phyloP scores from a whole-genome alignment of 2,888 invertebrate genomes.

The Cataglyphis albicans region DNA sequence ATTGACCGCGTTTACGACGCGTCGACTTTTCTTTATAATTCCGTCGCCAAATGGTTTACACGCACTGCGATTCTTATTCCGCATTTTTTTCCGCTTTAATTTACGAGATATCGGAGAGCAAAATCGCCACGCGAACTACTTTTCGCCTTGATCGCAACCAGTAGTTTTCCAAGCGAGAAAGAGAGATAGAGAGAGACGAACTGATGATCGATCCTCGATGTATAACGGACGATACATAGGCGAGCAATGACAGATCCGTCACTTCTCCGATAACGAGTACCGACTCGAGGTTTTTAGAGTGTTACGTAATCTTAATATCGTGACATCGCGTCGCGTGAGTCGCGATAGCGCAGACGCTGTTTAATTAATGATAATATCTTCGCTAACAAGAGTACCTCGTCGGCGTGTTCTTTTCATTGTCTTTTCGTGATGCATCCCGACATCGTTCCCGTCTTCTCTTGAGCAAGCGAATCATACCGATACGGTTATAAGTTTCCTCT shows the following conservation, averaged over 20 bases:
- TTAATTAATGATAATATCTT: constrained; percentile 81
- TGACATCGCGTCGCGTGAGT: constrained; percentile 70
- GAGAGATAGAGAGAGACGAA: constrained; percentile 3
- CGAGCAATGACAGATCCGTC: constrained; percentile 61
- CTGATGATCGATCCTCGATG: constrained; percentile 49
- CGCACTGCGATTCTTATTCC: constrained; percentile 33
- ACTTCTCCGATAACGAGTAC: constrained; percentile 75
- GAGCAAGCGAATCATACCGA: constrained; percentile 3
- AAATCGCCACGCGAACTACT: constrained; percentile 29
- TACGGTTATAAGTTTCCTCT: constrained; percentile 48
- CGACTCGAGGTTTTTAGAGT: constrained; percentile 74
- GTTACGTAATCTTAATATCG: constrained; percentile 74
- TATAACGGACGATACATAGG: constrained; percentile 52
- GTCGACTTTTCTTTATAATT: constrained; percentile 42
- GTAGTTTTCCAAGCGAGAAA: background rate
- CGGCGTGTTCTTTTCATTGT: constrained; percentile 79
- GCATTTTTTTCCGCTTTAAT: constrained; percentile 28
- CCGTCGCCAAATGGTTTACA: constrained; percentile 33
- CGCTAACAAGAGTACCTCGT: constrained; percentile 76
- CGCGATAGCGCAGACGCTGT: constrained; percentile 77
- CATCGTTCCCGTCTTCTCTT: constrained; percentile 38
- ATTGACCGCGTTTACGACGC: constrained; percentile 36
- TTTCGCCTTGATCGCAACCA: background rate
- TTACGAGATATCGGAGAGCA: constrained; percentile 27
- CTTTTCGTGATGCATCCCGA: constrained; percentile 75